Conservation (phyloP, 2,113 vertebrate species). For the Bothrops jararaca region DNA sequence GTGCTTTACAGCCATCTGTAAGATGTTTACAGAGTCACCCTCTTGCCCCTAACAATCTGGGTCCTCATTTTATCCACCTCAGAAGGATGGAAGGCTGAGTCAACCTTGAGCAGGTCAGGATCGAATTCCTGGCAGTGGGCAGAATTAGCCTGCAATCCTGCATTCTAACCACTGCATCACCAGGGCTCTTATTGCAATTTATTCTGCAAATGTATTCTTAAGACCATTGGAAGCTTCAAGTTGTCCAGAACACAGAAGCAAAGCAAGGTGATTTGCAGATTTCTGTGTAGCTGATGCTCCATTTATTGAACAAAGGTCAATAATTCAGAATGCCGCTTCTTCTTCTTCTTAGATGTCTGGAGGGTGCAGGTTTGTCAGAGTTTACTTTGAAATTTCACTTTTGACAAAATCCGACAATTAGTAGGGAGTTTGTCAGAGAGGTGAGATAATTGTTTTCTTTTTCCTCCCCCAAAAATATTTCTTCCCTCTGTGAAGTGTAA, state of each 20-base stretch:
- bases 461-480: not conserved
- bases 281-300: not conserved
- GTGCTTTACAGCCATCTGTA: no score
- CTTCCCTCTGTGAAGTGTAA: conserved; percentile 7
- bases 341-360: conserved; percentile 32
- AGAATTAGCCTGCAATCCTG: no score
- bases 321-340: not conserved
- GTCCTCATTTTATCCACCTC: no score
- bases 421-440: not conserved
- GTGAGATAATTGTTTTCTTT: not conserved
- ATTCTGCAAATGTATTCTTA: not conserved
- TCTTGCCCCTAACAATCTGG: no score
- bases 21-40: no score
- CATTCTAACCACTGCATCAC: not conserved
- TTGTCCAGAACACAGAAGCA: not conserved
- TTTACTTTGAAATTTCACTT: not conserved
- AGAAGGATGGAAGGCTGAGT: no score
- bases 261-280: not conserved
- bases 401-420: not conserved
- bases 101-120: no score
- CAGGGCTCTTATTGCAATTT: not conserved
- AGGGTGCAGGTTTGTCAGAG: not conserved
- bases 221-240: not conserved
- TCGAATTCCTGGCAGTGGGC: no score
- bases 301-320: not conserved